phyloP scores from a whole-genome alignment of 2,888 invertebrate species.

The Tethea ocularis region DNA sequence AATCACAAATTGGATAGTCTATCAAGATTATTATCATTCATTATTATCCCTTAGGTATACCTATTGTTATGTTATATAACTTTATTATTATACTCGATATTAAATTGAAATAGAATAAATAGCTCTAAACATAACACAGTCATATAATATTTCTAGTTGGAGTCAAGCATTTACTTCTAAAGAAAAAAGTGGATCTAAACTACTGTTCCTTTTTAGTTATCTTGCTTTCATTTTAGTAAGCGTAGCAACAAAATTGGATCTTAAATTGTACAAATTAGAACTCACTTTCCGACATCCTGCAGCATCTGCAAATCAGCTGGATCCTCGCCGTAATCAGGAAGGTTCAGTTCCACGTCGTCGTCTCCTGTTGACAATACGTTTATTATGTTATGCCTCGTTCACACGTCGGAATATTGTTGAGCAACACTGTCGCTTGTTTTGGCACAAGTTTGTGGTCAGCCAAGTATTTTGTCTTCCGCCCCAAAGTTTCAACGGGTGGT shows the following conservation, averaged over 20 bases:
- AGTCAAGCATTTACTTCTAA: background rate
- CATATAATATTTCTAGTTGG: too few species aligned
- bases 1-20: background rate
- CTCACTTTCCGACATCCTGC: constrained; percentile 89
- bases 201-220: background rate
- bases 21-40: too few species aligned
- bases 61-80: too few species aligned
- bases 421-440: background rate
- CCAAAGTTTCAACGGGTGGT: too few species aligned
- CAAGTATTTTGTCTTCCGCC: background rate
- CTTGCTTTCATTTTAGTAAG: background rate
- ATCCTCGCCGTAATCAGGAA: constrained; percentile 86
- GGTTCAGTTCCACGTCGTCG: constrained; percentile 69
- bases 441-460: background rate
- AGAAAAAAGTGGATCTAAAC: background rate
- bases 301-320: constrained; percentile 86
- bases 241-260: constrained; percentile 7
- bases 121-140: too few species aligned
- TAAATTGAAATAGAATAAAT: too few species aligned
- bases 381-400: constrained; percentile 12
- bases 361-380: constrained; percentile 66
- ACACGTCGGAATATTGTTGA: background rate
- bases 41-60: too few species aligned
- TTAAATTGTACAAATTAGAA: constrained; percentile 24
- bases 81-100: too few species aligned